Conservation (phyloP, 2,888 invertebrate species). For the Dromius quadrimaculatus region DNA sequence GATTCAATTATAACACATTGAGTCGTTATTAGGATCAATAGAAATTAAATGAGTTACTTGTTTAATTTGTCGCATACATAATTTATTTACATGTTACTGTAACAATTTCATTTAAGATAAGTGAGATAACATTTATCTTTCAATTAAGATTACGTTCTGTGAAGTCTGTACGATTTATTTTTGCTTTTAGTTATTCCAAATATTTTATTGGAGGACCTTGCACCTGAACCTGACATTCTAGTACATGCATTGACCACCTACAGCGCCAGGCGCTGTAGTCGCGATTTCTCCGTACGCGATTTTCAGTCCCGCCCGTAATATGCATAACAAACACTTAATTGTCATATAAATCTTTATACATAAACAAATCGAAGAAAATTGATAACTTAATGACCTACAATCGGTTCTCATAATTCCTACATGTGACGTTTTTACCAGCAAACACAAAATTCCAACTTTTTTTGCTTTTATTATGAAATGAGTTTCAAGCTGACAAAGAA, state of each 20-base stretch:
- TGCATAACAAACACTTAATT: slow-evolving; percentile 45
- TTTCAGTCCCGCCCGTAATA: slow-evolving; percentile 28
- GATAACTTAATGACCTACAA: slow-evolving; percentile 38
- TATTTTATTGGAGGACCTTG: neutral
- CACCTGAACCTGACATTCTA: neutral
- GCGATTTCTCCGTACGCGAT: slow-evolving; percentile 1
- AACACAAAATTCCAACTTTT: slow-evolving; percentile 21
- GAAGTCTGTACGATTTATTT: no score
- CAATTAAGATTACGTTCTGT: no score
- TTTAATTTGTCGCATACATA: slow-evolving; percentile 33
- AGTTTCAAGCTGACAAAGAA: neutral
- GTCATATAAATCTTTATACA: slow-evolving; percentile 43
- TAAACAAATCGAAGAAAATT: slow-evolving; percentile 42
- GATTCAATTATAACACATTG: slow-evolving; percentile 34
- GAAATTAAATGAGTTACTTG: slow-evolving; percentile 31
- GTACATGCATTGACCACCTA: slow-evolving; percentile 6
- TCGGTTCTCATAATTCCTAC: slow-evolving; percentile 18
- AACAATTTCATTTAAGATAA: slow-evolving; percentile 15
- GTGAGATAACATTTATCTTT: no score
- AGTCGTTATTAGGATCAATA: slow-evolving; percentile 36
- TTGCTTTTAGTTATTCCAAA: no score
- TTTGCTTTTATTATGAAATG: no score
- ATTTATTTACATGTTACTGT: slow-evolving; percentile 19
- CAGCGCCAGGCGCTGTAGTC: slow-evolving; percentile 23
- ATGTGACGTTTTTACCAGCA: slow-evolving; percentile 31